Base-by-base conservation (phyloP, 2,113 vertebrate genomes). In the Sterrhoptilus dennistouni region DNA sequence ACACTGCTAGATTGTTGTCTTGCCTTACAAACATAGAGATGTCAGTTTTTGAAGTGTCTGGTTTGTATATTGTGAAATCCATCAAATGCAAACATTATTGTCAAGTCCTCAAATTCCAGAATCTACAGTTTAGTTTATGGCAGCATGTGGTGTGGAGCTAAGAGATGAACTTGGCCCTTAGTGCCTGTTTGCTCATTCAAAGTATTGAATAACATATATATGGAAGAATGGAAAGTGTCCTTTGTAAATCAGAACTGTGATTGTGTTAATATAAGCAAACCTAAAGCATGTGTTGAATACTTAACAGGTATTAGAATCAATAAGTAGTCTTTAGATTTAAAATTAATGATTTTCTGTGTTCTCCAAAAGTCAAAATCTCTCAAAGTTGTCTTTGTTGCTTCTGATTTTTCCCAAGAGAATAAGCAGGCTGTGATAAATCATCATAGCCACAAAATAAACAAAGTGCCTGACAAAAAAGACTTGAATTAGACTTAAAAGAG, bases 331-430 rank as follows among this genome's bases (percentile, higher is more conserved):
- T 97, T 97, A 97, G 89, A 97, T 97, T 97, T 98, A 96, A 97
- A 98, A 97, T 97, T 98, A 98, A 98, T 98, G 97, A 98, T 97
- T 98, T 98, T 97, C 96, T 97, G 97, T 98, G 97, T 97, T 97
- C 95, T 96, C 97, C 88, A 97, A 97, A 98, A 98, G 97, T 98
- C 97, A 97, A 90, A 97, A 97, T 98, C 95, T 98, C 96, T 97
- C 97, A 74, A 95, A 97, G 95, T 98, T 98, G 96, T 97, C 97
- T 96, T 96, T 97, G 96, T 96, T 96, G 88, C 86, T 92, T 93
- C 80, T 97, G 93, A 97, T 96, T 97, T 97, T 80, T 89, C 97
- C 97, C 97, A 86, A 77, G 97, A 97, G 97, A 97, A 35, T 87
- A 84, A 95, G 89, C 68, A 94, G 90, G 74, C 91, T 95, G 80